Evolutionary conservation across 2,888 invertebrate species (phyloP).

Genomic region (Drosophila greeni): DNA sequence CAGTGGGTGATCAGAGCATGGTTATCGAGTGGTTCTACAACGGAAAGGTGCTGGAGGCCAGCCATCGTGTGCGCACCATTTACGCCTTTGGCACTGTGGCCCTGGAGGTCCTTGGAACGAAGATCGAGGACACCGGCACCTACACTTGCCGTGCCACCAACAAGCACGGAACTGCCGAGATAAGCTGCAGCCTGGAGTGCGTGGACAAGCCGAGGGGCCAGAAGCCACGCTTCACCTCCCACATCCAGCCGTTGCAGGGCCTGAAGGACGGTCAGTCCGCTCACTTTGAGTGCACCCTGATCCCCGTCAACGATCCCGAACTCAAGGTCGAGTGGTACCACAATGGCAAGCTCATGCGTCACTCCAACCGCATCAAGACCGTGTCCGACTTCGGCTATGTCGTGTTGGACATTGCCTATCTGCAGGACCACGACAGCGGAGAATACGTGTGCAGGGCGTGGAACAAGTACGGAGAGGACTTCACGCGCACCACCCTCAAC

Average conservation of each 20-base stretch:
- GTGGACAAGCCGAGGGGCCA: slow-evolving; percentile 91
- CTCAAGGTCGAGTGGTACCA: slow-evolving; percentile 98
- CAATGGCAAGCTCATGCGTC: slow-evolving; percentile 92
- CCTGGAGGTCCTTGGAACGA: slow-evolving; percentile 95
- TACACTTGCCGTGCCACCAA: slow-evolving; percentile 94
- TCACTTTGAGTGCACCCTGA: slow-evolving; percentile 95
- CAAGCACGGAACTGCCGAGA: slow-evolving; percentile 92
- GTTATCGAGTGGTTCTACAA: slow-evolving; percentile 98
- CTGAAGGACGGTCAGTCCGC: slow-evolving; percentile 95
- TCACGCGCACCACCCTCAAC: slow-evolving; percentile 89
- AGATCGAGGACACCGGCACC: slow-evolving; percentile 93
- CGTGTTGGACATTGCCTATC: slow-evolving; percentile 95
- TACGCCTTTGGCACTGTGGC: slow-evolving; percentile 99
- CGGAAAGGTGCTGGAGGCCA: slow-evolving; percentile 91
- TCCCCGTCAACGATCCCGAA: slow-evolving; percentile 95
- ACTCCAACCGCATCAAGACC: slow-evolving; percentile 93
- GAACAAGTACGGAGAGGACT: slow-evolving; percentile 94
- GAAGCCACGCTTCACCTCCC: slow-evolving; percentile 92
- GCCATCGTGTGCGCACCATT: slow-evolving; percentile 93
- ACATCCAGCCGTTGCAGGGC: slow-evolving; percentile 89
- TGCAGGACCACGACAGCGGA: slow-evolving; percentile 94
- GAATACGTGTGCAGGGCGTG: slow-evolving; percentile 95
- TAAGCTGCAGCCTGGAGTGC: slow-evolving; percentile 89
- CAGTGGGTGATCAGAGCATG: slow-evolving; percentile 96
- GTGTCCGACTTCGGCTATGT: slow-evolving; percentile 98